Conservation (phyloP, 2,888 invertebrate species). For the Acleris holmiana region DNA sequence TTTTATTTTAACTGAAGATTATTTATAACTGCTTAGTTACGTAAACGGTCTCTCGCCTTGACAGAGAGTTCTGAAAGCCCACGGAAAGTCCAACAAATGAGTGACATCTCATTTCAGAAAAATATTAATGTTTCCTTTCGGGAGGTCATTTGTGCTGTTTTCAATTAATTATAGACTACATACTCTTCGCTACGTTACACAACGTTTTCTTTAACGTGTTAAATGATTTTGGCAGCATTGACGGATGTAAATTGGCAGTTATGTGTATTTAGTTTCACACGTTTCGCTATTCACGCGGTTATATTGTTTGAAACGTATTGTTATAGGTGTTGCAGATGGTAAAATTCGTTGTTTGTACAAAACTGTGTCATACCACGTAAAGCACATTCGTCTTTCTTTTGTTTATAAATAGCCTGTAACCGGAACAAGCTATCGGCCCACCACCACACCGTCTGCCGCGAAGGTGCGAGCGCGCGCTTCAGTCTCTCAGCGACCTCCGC, state of each 20-base stretch:
- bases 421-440: constrained; percentile 80
- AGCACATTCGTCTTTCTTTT: constrained; percentile 75
- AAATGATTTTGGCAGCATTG: constrained; percentile 26
- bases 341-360: constrained; percentile 57
- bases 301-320: constrained; percentile 15
- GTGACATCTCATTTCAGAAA: constrained; percentile 33
- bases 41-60: constrained; percentile 35
- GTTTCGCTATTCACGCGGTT: constrained; percentile 14
- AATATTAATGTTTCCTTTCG: constrained; percentile 14
- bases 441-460: constrained; percentile 78
- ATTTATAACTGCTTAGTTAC: constrained; percentile 26
- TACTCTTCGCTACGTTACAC: constrained; percentile 16
- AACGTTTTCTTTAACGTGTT: constrained; percentile 8
- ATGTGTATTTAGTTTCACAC: constrained; percentile 10
- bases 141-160: constrained; percentile 20
- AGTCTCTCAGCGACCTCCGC: constrained; percentile 68
- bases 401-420: constrained; percentile 81
- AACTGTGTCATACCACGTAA: constrained; percentile 76
- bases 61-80: constrained; percentile 34
- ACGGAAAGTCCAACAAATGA: constrained; percentile 24
- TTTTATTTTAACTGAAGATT: constrained; percentile 27
- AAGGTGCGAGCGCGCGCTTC: constrained; percentile 71
- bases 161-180: constrained; percentile 24
- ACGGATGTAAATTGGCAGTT: constrained; percentile 27
- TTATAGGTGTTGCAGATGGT: constrained; percentile 21